Evolutionary conservation across 2,888 invertebrate genomes (phyloP).

Genomic region (Dryococelus australis): DNA sequence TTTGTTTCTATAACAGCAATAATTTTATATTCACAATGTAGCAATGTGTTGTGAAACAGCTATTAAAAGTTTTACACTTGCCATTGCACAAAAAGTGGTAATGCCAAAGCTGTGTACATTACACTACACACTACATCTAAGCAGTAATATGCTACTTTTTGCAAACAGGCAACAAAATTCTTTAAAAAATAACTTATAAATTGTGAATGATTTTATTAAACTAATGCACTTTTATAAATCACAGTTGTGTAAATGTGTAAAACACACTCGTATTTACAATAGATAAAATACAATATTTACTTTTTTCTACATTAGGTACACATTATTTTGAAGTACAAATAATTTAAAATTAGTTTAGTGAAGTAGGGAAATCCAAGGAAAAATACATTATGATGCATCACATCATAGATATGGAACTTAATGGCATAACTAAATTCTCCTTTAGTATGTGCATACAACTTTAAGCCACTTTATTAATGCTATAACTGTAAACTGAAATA

Average conservation of each 20-base stretch:
- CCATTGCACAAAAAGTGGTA: too few relatives aligned
- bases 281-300: constrained; percentile 9
- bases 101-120: too few relatives aligned
- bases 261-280: not conserved
- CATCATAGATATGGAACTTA: not conserved
- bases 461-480: not conserved
- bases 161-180: too few relatives aligned
- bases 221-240: constrained; percentile 16
- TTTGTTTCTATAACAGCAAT: too few relatives aligned
- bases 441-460: not conserved
- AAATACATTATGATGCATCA: not conserved
- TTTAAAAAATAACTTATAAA: not conserved
- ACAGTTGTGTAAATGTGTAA: not conserved
- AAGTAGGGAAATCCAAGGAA: too few relatives aligned
- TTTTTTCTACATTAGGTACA: not conserved
- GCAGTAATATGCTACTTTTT: too few relatives aligned
- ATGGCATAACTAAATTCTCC: not conserved
- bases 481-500: not conserved
- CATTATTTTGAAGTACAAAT: constrained; percentile 7
- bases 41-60: too few relatives aligned
- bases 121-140: too few relatives aligned
- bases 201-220: not conserved
- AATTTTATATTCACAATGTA: too few relatives aligned
- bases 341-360: not conserved
- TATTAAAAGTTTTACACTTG: too few relatives aligned